A percentile compares a stretch with the other conserved stretches of the same genome.
Conservation (phyloP, 2,888 invertebrate genomes). For the Ditula angustiorana region DNA sequence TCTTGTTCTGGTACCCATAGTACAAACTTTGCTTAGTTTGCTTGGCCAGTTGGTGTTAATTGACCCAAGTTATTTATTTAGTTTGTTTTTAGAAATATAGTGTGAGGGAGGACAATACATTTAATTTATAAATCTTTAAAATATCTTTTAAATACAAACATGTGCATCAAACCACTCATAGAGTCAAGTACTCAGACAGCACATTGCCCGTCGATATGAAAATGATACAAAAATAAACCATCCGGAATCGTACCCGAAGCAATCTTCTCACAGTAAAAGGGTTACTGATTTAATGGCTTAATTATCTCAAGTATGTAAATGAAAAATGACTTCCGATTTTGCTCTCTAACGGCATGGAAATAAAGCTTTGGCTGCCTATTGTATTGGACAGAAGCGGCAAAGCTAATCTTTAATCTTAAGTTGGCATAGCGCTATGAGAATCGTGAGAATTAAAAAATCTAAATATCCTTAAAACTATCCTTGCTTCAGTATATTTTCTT, state of each 20-base stretch:
- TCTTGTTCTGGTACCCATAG: too few relatives aligned
- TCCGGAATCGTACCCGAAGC: constrained; percentile 55
- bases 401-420: constrained; percentile 40
- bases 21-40: too few relatives aligned
- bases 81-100: too few relatives aligned
- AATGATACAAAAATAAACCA: constrained; percentile 69
- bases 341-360: constrained; percentile 8
- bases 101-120: too few relatives aligned
- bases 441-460: constrained; percentile 54
- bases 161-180: constrained; percentile 27
- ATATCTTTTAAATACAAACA: constrained; percentile 23
- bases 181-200: constrained; percentile 55
- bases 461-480: constrained; percentile 28
- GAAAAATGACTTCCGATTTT: constrained; percentile 23
- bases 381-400: constrained; percentile 9
- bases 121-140: neutral
- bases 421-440: constrained; percentile 50
- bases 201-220: constrained; percentile 63
- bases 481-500: neutral
- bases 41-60: too few relatives aligned
- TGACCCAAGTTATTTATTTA: too few relatives aligned
- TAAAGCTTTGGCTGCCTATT: constrained; percentile 1
- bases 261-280: constrained; percentile 74
- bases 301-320: constrained; percentile 74
- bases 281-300: constrained; percentile 79